These are phyloP conservation scores for Vidua macroura DNA, from an alignment of 2,113 vertebrate genomes.

Conservation along the genomic window DNA sequence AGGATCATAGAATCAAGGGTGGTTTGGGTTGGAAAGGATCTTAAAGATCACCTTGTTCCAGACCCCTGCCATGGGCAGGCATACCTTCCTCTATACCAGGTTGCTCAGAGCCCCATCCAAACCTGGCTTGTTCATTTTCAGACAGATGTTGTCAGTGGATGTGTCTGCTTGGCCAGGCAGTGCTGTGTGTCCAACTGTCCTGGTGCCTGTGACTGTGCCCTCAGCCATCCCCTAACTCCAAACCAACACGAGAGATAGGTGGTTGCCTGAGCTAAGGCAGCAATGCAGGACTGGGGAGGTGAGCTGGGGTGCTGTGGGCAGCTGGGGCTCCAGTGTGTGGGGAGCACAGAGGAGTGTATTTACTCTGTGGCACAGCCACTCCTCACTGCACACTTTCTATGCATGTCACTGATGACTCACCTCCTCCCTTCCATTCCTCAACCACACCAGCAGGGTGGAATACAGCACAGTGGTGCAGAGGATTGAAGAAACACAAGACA, in stretches of 20 bases:
- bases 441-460: neutral
- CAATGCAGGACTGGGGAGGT: neutral
- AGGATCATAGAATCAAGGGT: neutral
- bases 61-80: neutral
- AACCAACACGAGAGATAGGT: accelerated
- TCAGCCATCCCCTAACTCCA: neutral
- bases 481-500: neutral
- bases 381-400: neutral
- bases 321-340: neutral
- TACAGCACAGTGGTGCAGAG: neutral
- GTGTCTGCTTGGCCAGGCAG: neutral
- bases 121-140: neutral
- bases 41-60: neutral
- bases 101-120: neutral
- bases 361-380: neutral
- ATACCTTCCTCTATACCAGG: neutral
- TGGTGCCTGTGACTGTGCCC: too few species aligned
- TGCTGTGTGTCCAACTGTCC: accelerated
- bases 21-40: neutral
- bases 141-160: accelerated
- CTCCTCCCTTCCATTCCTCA: neutral
- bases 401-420: neutral
- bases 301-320: neutral
- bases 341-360: neutral
- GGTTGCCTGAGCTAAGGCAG: neutral